Percentiles rank a stretch among this genome's conserved stretches.
Conservation (phyloP, 2,113 vertebrate genomes). For the Psilopsiagon aymara region DNA sequence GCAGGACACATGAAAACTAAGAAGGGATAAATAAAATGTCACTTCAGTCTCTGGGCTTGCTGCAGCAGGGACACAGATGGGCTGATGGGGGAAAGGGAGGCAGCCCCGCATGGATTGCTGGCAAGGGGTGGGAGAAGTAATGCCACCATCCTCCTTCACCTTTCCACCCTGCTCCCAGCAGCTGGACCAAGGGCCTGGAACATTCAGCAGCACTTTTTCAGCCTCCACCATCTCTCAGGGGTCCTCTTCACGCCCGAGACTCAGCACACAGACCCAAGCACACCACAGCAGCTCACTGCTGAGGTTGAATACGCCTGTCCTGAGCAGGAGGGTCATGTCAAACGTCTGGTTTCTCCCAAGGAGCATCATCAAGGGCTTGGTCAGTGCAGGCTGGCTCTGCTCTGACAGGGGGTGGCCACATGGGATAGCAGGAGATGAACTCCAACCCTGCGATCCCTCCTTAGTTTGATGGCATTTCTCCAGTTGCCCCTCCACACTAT, state of each 20-base stretch:
- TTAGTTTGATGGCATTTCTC: accelerated
- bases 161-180: background rate
- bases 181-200: background rate
- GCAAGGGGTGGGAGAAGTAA: background rate
- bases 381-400: background rate
- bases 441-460: background rate
- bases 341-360: accelerated
- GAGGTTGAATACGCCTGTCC: background rate
- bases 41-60: background rate
- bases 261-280: background rate
- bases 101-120: background rate
- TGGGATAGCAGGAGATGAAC: accelerated
- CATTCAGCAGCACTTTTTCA: background rate
- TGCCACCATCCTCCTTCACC: background rate
- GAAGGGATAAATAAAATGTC: constrained; percentile 31
- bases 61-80: accelerated
- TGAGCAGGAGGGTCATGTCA: accelerated
- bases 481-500: background rate
- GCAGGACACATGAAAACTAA: background rate
- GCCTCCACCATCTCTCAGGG: background rate
- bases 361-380: background rate
- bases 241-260: background rate
- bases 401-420: accelerated
- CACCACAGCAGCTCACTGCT: accelerated
- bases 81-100: background rate